Percentiles rank a stretch among this genome's conserved stretches.
These are phyloP conservation scores for Bergia puertoricense DNA, from an alignment of 92 coral and sea anemone species.

Conservation along the genomic window DNA sequence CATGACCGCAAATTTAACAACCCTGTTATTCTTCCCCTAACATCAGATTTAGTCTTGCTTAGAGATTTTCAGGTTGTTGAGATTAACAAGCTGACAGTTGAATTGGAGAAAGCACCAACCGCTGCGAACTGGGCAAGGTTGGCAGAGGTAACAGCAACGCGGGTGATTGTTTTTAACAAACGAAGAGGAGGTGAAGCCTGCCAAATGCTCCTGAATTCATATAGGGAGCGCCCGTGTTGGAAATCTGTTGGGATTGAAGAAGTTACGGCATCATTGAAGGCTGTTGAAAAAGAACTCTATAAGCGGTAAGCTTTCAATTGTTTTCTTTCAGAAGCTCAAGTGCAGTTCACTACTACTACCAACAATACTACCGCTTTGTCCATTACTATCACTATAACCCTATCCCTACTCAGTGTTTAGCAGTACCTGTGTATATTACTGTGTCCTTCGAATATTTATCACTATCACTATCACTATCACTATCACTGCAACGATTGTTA, in stretches of 20 bases:
- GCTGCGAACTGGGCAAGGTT: conserved; percentile 28
- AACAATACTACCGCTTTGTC: no score
- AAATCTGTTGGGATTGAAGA: background rate
- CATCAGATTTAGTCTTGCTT: conserved; percentile 38
- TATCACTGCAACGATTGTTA: background rate
- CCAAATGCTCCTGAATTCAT: background rate
- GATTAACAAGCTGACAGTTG: background rate
- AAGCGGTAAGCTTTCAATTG: no score
- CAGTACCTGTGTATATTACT: no score
- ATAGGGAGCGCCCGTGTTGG: background rate
- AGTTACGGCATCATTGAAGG: background rate
- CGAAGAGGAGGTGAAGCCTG: background rate
- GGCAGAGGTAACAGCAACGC: conserved; percentile 20
- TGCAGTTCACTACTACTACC: background rate
- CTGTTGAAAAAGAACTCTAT: background rate
- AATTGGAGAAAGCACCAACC: background rate
- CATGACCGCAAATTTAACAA: conserved; percentile 33
- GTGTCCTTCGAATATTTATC: no score
- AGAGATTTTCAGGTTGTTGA: conserved; percentile 33
- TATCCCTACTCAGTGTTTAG: no score
- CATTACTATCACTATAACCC: background rate
- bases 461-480: background rate
- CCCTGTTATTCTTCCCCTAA: conserved; percentile 40
- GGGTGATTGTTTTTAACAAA: no score
- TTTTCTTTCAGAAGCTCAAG: no score